Percentiles rank a stretch among this genome's conserved stretches.
Conservation (phyloP, 2,113 vertebrate genomes). For the Coregonus clupeaformis region DNA sequence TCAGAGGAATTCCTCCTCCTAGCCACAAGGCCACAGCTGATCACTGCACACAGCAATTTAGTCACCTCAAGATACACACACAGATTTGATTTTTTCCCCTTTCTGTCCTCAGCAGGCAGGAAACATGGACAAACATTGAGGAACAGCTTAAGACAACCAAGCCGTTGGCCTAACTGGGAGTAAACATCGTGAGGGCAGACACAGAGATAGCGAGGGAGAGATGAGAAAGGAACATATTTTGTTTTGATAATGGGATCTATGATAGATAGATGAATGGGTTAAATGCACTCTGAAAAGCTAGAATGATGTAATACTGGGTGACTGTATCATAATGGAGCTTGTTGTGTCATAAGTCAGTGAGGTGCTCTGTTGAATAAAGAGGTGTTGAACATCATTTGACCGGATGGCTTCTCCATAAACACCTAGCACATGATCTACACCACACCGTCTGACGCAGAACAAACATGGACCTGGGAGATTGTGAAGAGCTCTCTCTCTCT, state of each 20-base stretch:
- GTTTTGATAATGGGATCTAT: no score
- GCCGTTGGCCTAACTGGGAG: no score
- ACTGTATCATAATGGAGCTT: no score
- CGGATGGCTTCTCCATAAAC: not conserved
- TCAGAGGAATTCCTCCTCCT: conserved; percentile 57
- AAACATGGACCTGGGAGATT: not conserved
- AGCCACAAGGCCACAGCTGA: conserved; percentile 60
- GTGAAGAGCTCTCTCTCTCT: not conserved
- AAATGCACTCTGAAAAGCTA: no score
- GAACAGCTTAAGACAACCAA: no score
- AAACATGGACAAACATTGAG: no score
- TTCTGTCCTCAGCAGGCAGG: no score
- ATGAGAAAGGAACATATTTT: not conserved
- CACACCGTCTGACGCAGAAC: not conserved
- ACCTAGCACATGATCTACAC: conserved; percentile 39
- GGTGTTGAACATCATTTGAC: conserved; percentile 54
- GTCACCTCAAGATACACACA: conserved; percentile 34
- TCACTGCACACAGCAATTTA: conserved; percentile 54
- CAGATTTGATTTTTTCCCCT: not conserved
- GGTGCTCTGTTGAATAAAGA: conserved; percentile 22
- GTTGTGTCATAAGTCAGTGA: not conserved
- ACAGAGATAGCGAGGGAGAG: conserved; percentile 1
- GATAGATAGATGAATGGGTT: no score
- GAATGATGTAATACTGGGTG: no score
- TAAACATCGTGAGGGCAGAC: not conserved